A percentile compares a stretch with the other conserved stretches of the same genome.
Conservation (phyloP, 2,113 vertebrate species). For the Zosterops japonicus region DNA sequence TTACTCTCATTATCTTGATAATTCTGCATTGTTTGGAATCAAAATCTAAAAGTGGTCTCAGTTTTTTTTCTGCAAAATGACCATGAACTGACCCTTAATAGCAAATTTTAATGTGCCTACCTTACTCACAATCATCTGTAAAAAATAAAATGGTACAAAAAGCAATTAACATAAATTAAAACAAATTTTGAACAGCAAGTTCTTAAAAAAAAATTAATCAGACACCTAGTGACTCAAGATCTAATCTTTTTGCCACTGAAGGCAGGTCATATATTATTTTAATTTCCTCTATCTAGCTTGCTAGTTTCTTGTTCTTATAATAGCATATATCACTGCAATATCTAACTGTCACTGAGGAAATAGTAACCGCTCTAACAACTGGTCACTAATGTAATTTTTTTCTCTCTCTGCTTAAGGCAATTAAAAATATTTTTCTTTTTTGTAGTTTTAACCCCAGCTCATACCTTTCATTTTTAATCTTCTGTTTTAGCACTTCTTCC, state of each 20-base stretch:
- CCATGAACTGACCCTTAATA: neutral
- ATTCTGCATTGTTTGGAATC: neutral
- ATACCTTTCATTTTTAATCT: neutral
- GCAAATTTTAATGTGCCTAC: neutral
- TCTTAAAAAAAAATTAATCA: neutral
- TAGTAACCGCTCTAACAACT: neutral
- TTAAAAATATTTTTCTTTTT: neutral
- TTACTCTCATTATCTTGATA: neutral
- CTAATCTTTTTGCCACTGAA: neutral
- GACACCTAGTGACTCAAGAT: neutral
- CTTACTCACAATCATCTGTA: neutral
- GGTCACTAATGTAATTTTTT: neutral
- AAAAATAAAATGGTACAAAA: neutral
- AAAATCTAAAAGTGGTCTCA: neutral
- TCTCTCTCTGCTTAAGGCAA: neutral
- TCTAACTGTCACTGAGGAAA: neutral
- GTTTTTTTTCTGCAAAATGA: neutral
- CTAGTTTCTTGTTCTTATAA: neutral
- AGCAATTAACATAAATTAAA: constrained; percentile 28
- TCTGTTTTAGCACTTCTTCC: neutral
- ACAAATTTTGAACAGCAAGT: neutral
- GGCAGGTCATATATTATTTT: constrained; percentile 2
- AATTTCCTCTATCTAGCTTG: neutral
- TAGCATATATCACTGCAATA: neutral
- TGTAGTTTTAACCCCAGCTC: neutral